phyloP scores from a whole-genome alignment of 2,888 invertebrate genomes.

The Mythimna pallens region DNA sequence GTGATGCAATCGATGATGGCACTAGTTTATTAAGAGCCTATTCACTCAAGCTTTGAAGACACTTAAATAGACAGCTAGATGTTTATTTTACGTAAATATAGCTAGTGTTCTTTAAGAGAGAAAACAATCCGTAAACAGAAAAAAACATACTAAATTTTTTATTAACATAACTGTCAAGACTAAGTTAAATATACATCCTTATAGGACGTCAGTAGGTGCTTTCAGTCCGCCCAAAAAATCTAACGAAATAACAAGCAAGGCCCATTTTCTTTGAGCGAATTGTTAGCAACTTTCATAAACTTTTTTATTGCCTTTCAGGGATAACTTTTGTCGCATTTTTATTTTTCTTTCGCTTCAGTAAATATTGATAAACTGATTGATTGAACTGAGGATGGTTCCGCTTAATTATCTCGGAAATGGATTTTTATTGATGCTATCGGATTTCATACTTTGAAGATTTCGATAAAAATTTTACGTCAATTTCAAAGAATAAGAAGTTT shows the following conservation, averaged over 20 bases:
- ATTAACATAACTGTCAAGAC: slow-evolving; percentile 36
- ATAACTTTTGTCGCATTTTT: slow-evolving; percentile 43
- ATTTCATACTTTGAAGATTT: slow-evolving; percentile 1
- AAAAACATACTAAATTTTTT: slow-evolving; percentile 29
- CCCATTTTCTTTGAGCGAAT: slow-evolving; percentile 52
- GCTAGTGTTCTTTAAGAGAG: no score
- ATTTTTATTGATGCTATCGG: slow-evolving; percentile 13
- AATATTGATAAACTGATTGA: slow-evolving; percentile 60
- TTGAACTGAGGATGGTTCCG: slow-evolving; percentile 22
- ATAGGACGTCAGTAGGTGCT: slow-evolving; percentile 10
- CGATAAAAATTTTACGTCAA: neutral
- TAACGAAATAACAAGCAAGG: slow-evolving; percentile 36
- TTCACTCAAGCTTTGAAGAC: no score
- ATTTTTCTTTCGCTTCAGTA: slow-evolving; percentile 41
- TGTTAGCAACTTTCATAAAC: slow-evolving; percentile 49
- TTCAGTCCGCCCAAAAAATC: slow-evolving; percentile 36
- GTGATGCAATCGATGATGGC: no score
- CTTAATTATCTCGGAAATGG: slow-evolving; percentile 35
- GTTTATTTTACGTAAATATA: no score
- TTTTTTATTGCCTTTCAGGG: slow-evolving; percentile 53
- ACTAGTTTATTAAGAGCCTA: no score
- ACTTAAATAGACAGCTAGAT: no score
- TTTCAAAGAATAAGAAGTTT: no score
- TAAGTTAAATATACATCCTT: slow-evolving; percentile 38
- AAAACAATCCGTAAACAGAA: neutral